Evolutionary conservation across 2,797 vertebrate species (phyloP).

Genomic region (Schizothorax lantsangensis): DNA sequence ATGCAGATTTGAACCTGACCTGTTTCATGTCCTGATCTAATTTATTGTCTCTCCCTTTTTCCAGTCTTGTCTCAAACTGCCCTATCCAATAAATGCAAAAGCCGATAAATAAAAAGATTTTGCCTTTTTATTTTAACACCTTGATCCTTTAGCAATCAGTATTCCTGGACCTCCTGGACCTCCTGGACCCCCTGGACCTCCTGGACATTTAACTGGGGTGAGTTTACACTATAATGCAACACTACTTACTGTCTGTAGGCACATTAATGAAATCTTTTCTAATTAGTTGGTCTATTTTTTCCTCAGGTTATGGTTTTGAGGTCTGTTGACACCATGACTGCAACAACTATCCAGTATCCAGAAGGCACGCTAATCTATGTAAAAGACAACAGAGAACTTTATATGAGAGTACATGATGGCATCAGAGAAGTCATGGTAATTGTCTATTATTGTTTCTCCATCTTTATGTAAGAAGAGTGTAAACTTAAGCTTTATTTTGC

Average conservation of each 20-base stretch:
- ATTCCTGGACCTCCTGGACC: slow-evolving; percentile 91
- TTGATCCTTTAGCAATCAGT: slow-evolving; percentile 76
- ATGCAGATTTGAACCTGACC: background rate
- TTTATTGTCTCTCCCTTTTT: slow-evolving; percentile 4
- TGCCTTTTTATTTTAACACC: background rate
- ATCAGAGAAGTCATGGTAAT: slow-evolving; percentile 86
- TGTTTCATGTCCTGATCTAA: background rate
- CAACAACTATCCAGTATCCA: slow-evolving; percentile 72
- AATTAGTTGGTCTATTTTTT: background rate
- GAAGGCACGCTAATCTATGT: slow-evolving; percentile 88
- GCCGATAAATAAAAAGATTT: background rate
- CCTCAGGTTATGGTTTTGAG: slow-evolving; percentile 82
- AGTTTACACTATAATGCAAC: slow-evolving; percentile 60
- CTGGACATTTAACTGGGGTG: slow-evolving; percentile 80
- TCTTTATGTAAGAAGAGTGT: background rate
- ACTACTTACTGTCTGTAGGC: background rate
- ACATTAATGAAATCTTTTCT: background rate
- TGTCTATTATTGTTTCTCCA: background rate
- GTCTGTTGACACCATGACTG: slow-evolving; percentile 84
- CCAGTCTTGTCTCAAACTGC: background rate
- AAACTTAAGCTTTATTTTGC: background rate
- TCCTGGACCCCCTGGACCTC: slow-evolving; percentile 75
- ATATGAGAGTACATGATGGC: slow-evolving; percentile 84
- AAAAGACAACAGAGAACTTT: slow-evolving; percentile 85
- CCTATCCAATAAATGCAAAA: background rate